Base-by-base conservation (phyloP, 2,113 vertebrate genomes). In the Percina caprodes region DNA sequence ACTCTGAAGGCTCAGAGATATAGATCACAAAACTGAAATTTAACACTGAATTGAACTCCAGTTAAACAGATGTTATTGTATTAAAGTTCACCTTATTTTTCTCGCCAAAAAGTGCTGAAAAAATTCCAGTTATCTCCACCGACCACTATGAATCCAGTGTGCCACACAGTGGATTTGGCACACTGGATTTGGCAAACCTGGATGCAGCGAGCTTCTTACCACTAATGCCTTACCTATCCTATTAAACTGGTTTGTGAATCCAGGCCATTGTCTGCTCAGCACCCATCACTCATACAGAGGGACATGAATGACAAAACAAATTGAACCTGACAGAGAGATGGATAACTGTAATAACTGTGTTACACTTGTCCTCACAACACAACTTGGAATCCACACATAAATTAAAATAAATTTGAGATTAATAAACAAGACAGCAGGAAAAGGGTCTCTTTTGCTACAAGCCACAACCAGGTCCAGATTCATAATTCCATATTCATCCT, bases 211-310 rank as follows among this genome's bases (percentile, higher is more conserved):
- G 77, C 77, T 65, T 92, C 91, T 94, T 94, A 95, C 60, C 78
- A 60, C 90, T 95, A 95, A 95, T 95, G 88, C 92, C 77, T 42
- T 72, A 90, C 84, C 89, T 93, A 95, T 95, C 94, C 95, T 94
- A 92, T 95, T 95, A 96, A 94, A 91, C n/a, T 21, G 61, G 58
- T 63, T 86, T 88, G 66, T 84, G 91, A 93, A 94, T 94, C 90
- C 90, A 94, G 89, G 94, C 92, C 91, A 93, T 81, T 95, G 94
- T 93, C 88, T 87, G 94, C 92, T 95, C 91, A 96, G 94, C 93
- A 93, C 45, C 69, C 74, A 73, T 70, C 88, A 79, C 79, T 79
- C 63, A 86, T 16, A 39, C 69, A 52, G 23, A 68, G 75, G 80
- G 74, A 77, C 77, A 35, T 30, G 66, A n/a, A 67, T 77, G 85